phyloP scores from a whole-genome alignment of 2,113 vertebrate species.

The Choloepus hoffmanni region DNA sequence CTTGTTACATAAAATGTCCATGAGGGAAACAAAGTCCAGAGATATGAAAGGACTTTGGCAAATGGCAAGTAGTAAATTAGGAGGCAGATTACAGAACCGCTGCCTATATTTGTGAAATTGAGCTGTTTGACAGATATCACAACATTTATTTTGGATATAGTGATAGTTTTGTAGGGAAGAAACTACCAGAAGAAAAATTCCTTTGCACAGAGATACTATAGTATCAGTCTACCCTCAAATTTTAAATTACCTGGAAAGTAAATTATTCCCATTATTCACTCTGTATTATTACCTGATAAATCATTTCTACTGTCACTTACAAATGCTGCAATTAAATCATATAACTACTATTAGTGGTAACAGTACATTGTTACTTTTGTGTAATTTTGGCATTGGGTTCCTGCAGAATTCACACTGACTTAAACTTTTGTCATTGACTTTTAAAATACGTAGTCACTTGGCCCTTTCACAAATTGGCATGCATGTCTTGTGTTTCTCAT shows the following conservation, averaged over 20 bases:
- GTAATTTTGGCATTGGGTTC: neutral
- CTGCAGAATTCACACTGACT: neutral
- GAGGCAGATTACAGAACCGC: no score
- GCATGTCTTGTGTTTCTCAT: no score
- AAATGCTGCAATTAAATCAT: neutral
- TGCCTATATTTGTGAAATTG: neutral
- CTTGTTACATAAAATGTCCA: neutral
- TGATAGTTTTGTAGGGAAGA: neutral
- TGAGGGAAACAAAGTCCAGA: neutral
- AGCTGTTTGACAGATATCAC: no score
- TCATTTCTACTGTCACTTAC: neutral
- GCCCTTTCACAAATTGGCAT: neutral
- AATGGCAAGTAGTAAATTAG: rapidly evolving
- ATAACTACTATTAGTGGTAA: neutral
- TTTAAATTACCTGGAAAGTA: neutral
- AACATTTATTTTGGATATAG: no score
- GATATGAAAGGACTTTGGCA: rapidly evolving
- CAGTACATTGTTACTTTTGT: neutral
- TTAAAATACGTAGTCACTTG: neutral
- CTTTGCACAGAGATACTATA: no score
- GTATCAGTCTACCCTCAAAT: rapidly evolving
- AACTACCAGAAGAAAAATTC: neutral
- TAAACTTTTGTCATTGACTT: neutral
- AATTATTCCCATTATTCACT: neutral
- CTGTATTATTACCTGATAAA: neutral